Evolutionary conservation across 2,888 invertebrate species (phyloP), one percentile per base, ranked within the genome.

Genomic region (Troides aeacus): DNA sequence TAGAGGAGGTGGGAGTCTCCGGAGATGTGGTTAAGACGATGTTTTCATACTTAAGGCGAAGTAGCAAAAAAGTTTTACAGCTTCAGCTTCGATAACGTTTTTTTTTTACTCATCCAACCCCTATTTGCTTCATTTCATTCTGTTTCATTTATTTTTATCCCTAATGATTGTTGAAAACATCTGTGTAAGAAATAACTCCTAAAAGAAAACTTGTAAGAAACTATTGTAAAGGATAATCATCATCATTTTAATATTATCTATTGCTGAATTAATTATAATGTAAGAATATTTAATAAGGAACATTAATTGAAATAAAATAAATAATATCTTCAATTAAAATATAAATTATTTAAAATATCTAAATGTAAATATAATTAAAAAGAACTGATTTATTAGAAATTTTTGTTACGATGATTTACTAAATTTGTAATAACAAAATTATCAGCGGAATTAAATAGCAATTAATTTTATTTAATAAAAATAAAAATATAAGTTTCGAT

Each of bases 1-100:
- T 62, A 57, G 58, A 24, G 46, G 30, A 58, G 24, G 46, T 42
- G 21, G 24, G 57, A 62, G 46, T 46, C 67, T 58, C 62, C 23
- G 17, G 58, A 62, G 67, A 58, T 18, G n/a, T 50, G 46, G 21
- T n/a, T 21, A 23, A 10, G 42, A 30, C 30, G 15, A 46, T 15
- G 39, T 62, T 42, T 58, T 17, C 30, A 23, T 42, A 24, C 12
- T n/a, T 57, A 18, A 23, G 21, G 57, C 62, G 18, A 65, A 59
- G 24, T 59, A 65, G 30, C 23, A 23, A 59, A 65, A 59, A 39
- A 39, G 30, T 30, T 46, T 46, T 46, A 46, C 15, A 17, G 17
- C 50, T 18, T 17, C 15, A 50, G 17, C 50, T 4, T 15, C 18
- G 15, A 17, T 17, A 50, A 17, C 17, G 10, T 10, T 15, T 15